These are phyloP conservation scores for Yponomeuta sedellus DNA, from an alignment of 2,888 invertebrate species.

Conservation along the genomic window DNA sequence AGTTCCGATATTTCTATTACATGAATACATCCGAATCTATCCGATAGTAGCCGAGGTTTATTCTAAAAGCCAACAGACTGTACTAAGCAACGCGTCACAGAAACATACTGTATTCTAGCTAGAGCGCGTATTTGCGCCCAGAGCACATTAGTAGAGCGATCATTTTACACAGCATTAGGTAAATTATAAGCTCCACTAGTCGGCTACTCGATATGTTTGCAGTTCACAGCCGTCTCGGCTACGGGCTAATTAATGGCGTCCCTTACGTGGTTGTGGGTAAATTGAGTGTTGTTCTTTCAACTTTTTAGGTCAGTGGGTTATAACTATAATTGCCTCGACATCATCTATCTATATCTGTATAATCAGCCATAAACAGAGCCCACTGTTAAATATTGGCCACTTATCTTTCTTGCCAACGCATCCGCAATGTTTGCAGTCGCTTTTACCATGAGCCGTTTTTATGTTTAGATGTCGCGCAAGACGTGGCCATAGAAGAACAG, in stretches of 20 bases:
- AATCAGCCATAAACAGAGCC: too few species aligned
- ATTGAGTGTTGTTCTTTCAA: background rate
- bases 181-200: conserved; percentile 72
- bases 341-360: too few species aligned
- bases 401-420: too few species aligned
- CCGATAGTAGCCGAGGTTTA: too few species aligned
- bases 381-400: too few species aligned
- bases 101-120: background rate
- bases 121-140: conserved; percentile 37
- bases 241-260: conserved; percentile 40
- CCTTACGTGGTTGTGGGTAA: conserved; percentile 15
- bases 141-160: conserved; percentile 63
- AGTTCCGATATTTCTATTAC: too few species aligned
- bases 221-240: conserved; percentile 45
- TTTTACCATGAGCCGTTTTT: too few species aligned
- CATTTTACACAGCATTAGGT: conserved; percentile 72
- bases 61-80: background rate
- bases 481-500: too few species aligned
- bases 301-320: conserved; percentile 2
- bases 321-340: background rate
- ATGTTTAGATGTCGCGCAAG: too few species aligned
- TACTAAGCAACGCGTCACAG: conserved; percentile 20
- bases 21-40: too few species aligned
- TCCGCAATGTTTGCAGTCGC: too few species aligned
- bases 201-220: conserved; percentile 67